phyloP scores from a whole-genome alignment of 2,888 invertebrate species.

The Melieria omissa region DNA sequence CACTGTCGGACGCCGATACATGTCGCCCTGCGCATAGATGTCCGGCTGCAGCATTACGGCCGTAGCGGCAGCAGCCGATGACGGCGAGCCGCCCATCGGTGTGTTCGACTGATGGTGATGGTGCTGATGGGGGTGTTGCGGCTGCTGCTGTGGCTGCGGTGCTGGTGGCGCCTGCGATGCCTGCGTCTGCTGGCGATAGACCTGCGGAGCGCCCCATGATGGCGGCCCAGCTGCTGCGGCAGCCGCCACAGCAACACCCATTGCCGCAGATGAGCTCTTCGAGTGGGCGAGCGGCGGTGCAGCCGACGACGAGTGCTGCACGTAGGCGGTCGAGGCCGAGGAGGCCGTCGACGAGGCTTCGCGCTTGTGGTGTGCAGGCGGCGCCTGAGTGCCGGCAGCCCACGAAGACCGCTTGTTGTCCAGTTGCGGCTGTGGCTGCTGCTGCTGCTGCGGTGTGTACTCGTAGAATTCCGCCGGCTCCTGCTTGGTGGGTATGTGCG shows the following conservation, averaged over 20 bases:
- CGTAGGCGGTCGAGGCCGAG: constrained; percentile 45
- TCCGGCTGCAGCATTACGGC: constrained; percentile 65
- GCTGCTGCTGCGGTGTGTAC: constrained; percentile 55
- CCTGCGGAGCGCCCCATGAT: constrained; percentile 66
- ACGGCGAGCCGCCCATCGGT: constrained; percentile 66
- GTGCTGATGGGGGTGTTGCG: constrained; percentile 42
- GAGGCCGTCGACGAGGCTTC: constrained; percentile 63
- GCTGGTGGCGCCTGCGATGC: constrained; percentile 45
- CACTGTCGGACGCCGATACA: constrained; percentile 76
- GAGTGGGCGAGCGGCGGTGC: constrained; percentile 67
- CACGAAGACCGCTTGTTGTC: constrained; percentile 66
- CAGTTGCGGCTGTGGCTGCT: constrained; percentile 47
- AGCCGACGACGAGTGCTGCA: constrained; percentile 55
- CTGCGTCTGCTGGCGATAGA: constrained; percentile 61
- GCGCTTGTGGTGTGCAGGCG: constrained; percentile 66
- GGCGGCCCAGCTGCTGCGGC: constrained; percentile 61
- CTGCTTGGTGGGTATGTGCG: constrained; percentile 66
- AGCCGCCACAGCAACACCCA: constrained; percentile 57
- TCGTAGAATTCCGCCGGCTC: constrained; percentile 67
- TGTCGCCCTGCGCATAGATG: constrained; percentile 68
- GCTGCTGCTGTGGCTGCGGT: constrained; percentile 48
- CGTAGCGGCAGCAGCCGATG: constrained; percentile 54
- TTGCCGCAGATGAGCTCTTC: constrained; percentile 62
- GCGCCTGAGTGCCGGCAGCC: constrained; percentile 64
- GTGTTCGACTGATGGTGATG: constrained; percentile 64